phyloP scores from a whole-genome alignment of 2,113 vertebrate species.

The Porphyrio hochstetteri region DNA sequence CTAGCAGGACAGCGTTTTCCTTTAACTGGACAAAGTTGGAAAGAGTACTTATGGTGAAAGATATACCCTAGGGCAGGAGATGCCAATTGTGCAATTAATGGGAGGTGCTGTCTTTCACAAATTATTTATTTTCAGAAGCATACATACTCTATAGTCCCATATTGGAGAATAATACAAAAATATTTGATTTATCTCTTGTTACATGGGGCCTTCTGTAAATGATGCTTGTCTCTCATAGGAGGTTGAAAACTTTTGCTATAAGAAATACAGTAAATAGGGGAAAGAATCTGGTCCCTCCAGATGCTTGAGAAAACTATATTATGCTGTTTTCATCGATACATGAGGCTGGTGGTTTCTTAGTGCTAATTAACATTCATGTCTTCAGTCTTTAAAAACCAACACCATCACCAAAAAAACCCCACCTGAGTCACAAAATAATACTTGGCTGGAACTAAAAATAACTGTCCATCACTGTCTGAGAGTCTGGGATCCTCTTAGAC shows the following conservation, averaged over 20 bases:
- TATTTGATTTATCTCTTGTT: neutral
- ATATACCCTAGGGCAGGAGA: neutral
- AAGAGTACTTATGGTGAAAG: neutral
- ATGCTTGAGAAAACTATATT: neutral
- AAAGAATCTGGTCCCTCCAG: neutral
- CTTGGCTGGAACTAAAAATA: neutral
- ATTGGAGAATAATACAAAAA: neutral
- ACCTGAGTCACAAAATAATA: neutral
- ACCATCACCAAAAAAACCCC: neutral
- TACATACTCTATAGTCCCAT: neutral
- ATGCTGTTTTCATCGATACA: neutral
- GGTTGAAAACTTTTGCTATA: neutral
- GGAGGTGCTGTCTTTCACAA: neutral
- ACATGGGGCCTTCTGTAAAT: neutral
- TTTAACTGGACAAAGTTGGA: neutral
- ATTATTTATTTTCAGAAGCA: neutral
- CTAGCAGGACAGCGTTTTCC: neutral
- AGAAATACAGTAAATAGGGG: neutral
- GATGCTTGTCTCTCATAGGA: neutral
- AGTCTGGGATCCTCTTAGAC: neutral
- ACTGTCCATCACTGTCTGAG: neutral
- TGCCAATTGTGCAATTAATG: neutral
- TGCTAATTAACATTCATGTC: neutral
- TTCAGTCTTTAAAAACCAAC: neutral
- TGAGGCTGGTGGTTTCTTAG: neutral